Evolutionary conservation across 2,888 invertebrate species (phyloP).

Genomic region (Pseudoips prasinana): DNA sequence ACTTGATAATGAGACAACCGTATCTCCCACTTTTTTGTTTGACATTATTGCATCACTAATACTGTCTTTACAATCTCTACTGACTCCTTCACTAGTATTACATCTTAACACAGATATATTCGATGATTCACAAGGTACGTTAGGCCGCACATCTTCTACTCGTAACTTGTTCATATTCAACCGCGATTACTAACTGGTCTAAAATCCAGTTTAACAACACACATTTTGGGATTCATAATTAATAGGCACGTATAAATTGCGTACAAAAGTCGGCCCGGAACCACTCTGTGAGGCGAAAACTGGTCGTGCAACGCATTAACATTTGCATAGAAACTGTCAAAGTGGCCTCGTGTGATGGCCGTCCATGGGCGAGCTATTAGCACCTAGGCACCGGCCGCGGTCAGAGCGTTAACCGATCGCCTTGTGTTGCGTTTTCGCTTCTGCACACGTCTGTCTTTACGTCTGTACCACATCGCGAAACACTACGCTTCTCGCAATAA

Average conservation of each 20-base stretch:
- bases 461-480: conserved; percentile 23
- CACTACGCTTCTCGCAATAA: conserved; percentile 24
- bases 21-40: conserved; percentile 65
- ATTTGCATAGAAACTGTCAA: conserved; percentile 82
- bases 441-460: conserved; percentile 40
- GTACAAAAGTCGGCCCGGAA: conserved; percentile 71
- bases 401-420: conserved; percentile 33
- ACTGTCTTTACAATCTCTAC: conserved; percentile 44
- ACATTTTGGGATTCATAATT: conserved; percentile 50
- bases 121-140: conserved; percentile 38
- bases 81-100: conserved; percentile 38
- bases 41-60: conserved; percentile 68
- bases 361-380: conserved; percentile 61
- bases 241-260: conserved; percentile 65
- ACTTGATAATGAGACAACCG: conserved; percentile 78
- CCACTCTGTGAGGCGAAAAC: conserved; percentile 68
- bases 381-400: conserved; percentile 56
- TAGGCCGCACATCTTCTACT: conserved; percentile 10
- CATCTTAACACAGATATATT: conserved; percentile 30
- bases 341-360: conserved; percentile 56
- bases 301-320: conserved; percentile 74
- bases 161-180: no score
- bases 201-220: conserved; percentile 60
- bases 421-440: conserved; percentile 44
- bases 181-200: conserved; percentile 21